These are phyloP conservation scores for Aspidiotus rigidus DNA, from an alignment of 2,888 invertebrate genomes.

Conservation along the genomic window DNA sequence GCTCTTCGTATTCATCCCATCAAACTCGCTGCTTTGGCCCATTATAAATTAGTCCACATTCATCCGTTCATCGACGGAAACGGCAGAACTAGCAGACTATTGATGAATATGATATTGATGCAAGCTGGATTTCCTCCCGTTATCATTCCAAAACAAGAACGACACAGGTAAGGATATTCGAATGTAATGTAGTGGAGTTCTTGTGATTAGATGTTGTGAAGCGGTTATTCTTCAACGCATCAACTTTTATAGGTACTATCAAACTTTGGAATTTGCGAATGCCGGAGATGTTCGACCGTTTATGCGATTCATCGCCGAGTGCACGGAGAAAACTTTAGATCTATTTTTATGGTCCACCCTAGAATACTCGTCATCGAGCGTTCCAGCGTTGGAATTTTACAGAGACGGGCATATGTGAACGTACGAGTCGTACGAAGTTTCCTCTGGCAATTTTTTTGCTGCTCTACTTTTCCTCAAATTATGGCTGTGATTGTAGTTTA, in stretches of 20 bases:
- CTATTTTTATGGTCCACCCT: conserved; percentile 76
- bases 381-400: conserved; percentile 38
- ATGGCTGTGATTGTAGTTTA: too few species aligned
- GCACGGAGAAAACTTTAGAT: conserved; percentile 80
- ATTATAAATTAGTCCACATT: conserved; percentile 92
- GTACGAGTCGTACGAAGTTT: too few species aligned
- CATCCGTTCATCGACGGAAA: conserved; percentile 97
- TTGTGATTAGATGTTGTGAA: conserved; percentile 7
- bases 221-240: too few species aligned
- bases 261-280: conserved; percentile 81
- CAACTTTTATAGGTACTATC: conserved; percentile 58
- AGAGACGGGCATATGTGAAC: conserved; percentile 1
- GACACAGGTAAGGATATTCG: conserved; percentile 48
- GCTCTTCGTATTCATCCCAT: conserved; percentile 80
- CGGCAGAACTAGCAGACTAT: conserved; percentile 83
- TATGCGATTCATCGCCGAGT: conserved; percentile 88
- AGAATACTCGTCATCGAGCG: conserved; percentile 47
- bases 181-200: background rate
- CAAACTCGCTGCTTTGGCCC: conserved; percentile 86
- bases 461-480: too few species aligned
- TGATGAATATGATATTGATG: conserved; percentile 95
- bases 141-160: conserved; percentile 74
- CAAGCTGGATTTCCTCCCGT: conserved; percentile 93
- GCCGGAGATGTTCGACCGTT: conserved; percentile 92
- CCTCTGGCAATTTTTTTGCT: too few species aligned